Percentiles rank a stretch among this genome's conserved stretches.
phyloP scores from a whole-genome alignment of 2,113 vertebrate species.

The Ictalurus furcatus region DNA sequence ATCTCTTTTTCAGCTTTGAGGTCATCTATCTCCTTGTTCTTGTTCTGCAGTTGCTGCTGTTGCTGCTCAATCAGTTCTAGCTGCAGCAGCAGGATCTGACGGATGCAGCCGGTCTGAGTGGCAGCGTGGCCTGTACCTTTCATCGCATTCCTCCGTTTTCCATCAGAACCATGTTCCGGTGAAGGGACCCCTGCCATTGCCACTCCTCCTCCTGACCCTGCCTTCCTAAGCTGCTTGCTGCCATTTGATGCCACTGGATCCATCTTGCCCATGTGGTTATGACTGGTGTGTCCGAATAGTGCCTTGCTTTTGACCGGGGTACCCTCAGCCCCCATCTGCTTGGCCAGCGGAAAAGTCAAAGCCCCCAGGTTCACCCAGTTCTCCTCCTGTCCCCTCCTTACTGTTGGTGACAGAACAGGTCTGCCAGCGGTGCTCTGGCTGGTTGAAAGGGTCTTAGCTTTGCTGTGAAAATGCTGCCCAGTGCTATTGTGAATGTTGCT shows the following conservation, averaged over 20 bases:
- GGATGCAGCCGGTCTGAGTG: conserved; percentile 79
- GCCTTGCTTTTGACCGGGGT: conserved; percentile 56
- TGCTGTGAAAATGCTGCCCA: conserved; percentile 45
- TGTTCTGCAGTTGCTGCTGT: conserved; percentile 82
- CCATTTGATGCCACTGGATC: conserved; percentile 55
- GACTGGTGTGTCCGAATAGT: conserved; percentile 55
- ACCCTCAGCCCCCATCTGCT: conserved; percentile 61
- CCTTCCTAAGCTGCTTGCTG: conserved; percentile 50
- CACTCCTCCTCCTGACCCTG: conserved; percentile 22
- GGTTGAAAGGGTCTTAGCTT: conserved; percentile 41
- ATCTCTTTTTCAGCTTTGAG: conserved; percentile 81
- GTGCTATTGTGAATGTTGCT: conserved; percentile 54
- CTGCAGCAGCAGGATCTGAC: conserved; percentile 82
- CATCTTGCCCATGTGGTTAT: conserved; percentile 55
- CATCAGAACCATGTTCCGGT: conserved; percentile 67
- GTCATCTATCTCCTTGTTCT: conserved; percentile 82
- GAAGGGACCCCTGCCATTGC: conserved; percentile 44
- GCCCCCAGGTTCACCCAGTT: conserved; percentile 55
- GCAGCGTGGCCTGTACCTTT: conserved; percentile 72
- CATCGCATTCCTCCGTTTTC: conserved; percentile 70
- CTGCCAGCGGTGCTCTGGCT: conserved; percentile 24
- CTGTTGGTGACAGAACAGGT: conserved; percentile 39
- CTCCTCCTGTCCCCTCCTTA: conserved; percentile 53
- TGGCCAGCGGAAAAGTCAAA: conserved; percentile 43
- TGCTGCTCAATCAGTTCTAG: conserved; percentile 85